A percentile compares a stretch with the other conserved stretches of the same genome.
Evolutionary conservation across 1,140 invertebrate genomes (phyloP).

Genomic region (Pogonus chalceus): DNA sequence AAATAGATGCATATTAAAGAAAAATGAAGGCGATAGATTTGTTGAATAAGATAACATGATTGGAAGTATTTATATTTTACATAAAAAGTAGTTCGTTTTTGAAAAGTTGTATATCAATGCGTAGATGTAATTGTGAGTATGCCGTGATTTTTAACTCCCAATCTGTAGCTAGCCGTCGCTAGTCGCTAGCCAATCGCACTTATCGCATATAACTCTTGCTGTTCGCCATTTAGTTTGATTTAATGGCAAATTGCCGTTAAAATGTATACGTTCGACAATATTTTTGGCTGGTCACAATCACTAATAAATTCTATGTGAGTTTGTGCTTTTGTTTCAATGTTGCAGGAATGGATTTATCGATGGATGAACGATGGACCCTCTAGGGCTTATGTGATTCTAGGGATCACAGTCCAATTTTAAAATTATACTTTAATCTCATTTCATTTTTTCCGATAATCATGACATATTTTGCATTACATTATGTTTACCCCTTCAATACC

Average conservation of each 20-base stretch:
- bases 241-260: constrained; percentile 6
- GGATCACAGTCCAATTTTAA: too few species aligned
- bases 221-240: constrained; percentile 4
- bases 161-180: too few species aligned
- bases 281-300: constrained; percentile 1
- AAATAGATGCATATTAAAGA: too few species aligned
- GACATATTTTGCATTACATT: too few species aligned
- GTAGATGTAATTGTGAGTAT: background rate
- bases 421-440: too few species aligned
- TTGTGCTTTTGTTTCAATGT: background rate
- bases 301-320: background rate
- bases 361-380: background rate
- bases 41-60: too few species aligned
- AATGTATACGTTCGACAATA: constrained; percentile 7
- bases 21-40: too few species aligned
- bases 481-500: too few species aligned
- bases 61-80: too few species aligned
- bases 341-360: background rate
- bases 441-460: too few species aligned
- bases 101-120: background rate
- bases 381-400: too few species aligned
- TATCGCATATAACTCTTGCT: constrained; percentile 1
- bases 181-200: background rate
- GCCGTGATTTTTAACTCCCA: background rate
- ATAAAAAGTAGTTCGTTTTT: too few species aligned